Conservation (phyloP, 2,797 vertebrate genomes). For the Danio albolineatus region DNA sequence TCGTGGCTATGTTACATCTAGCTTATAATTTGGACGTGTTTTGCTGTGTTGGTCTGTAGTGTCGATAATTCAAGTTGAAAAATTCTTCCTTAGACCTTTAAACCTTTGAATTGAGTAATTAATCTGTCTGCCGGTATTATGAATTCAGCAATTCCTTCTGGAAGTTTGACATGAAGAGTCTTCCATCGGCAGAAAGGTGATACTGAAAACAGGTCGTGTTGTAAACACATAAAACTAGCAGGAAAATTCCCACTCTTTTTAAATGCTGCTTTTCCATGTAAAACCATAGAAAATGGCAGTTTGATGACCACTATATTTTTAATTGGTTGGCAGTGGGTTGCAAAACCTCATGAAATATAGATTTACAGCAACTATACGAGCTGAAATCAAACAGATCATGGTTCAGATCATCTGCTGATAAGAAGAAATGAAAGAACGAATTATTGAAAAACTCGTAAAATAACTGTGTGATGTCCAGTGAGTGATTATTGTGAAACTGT, state of each 20-base stretch:
- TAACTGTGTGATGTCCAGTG: too few relatives aligned
- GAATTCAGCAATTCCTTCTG: constrained; percentile 4
- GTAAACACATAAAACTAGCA: constrained; percentile 19
- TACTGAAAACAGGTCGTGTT: constrained; percentile 13
- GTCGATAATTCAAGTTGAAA: neutral
- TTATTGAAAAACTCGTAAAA: neutral
- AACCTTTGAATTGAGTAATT: neutral
- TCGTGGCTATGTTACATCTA: neutral
- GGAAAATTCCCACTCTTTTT: constrained; percentile 21
- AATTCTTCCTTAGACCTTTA: neutral
- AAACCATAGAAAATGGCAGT: neutral
- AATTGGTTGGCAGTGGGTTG: neutral
- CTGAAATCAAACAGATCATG: constrained; percentile 9
- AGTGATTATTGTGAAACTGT: too few relatives aligned
- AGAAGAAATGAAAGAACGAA: neutral
- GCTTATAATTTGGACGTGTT: neutral
- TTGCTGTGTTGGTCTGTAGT: neutral
- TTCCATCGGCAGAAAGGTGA: neutral
- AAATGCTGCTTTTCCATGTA: neutral
- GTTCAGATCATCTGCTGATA: neutral
- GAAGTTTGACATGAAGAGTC: neutral
- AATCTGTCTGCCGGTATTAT: constrained; percentile 20
- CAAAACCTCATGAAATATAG: constrained; percentile 15
- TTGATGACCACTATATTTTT: constrained; percentile 29
- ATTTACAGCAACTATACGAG: constrained; percentile 5